phyloP scores from a whole-genome alignment of 2,888 invertebrate species.

The Aspidiotus destructor region DNA sequence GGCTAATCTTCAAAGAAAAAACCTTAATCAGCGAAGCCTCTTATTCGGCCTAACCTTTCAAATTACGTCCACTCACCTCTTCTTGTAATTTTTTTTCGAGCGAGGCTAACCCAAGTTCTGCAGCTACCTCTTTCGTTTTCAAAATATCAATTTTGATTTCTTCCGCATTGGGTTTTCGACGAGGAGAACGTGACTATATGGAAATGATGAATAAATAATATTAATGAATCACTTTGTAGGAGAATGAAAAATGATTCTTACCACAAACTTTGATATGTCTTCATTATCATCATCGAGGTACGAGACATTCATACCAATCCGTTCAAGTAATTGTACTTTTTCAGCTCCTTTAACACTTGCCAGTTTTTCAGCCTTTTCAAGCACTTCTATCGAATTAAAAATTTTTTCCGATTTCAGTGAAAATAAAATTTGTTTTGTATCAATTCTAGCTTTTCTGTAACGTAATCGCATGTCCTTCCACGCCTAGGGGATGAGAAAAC shows the following conservation, averaged over 20 bases:
- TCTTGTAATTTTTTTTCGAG: neutral
- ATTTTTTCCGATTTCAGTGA: neutral
- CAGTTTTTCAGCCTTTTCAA: neutral
- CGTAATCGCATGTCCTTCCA: slow-evolving; percentile 2
- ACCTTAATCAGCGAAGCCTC: neutral
- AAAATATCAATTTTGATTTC: neutral
- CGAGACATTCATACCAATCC: too few species aligned
- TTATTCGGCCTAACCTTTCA: neutral
- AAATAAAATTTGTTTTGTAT: neutral
- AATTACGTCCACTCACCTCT: neutral
- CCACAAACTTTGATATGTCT: too few species aligned
- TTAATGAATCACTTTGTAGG: neutral
- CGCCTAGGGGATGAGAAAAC: neutral
- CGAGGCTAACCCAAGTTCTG: neutral
- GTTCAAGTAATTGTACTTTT: neutral
- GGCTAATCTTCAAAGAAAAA: too few species aligned
- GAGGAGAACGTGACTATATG: neutral
- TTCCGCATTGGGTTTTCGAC: neutral
- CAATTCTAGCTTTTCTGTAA: neutral
- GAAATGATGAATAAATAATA: neutral
- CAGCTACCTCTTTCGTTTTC: neutral
- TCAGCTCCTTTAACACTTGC: neutral
- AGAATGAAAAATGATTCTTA: neutral
- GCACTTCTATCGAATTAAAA: neutral
- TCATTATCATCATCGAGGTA: too few species aligned